These are phyloP conservation scores for Lepidurus packardi DNA, from an alignment of 1,140 invertebrate species.

Conservation along the genomic window DNA sequence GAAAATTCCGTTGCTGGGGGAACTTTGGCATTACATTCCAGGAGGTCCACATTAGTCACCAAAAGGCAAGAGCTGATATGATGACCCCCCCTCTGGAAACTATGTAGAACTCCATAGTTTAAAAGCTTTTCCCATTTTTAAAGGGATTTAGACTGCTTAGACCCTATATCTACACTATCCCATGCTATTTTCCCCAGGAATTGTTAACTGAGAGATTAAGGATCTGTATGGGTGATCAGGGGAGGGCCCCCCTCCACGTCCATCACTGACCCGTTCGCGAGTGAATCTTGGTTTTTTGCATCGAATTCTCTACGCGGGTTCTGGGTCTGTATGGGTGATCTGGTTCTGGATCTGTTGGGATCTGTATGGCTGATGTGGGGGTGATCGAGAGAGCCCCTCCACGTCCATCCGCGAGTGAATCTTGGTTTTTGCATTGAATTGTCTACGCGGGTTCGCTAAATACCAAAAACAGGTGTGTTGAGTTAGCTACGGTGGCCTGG, in stretches of 20 bases:
- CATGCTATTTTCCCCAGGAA: neutral
- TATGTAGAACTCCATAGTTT: neutral
- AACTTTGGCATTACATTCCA: constrained; percentile 5
- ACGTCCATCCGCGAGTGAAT: neutral
- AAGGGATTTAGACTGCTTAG: neutral
- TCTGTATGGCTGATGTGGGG: neutral
- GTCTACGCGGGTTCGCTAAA: neutral
- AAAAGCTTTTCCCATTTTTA: neutral
- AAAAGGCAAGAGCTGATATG: neutral
- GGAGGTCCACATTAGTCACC: constrained; percentile 13
- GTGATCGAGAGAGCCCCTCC: neutral
- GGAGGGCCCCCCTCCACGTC: neutral
- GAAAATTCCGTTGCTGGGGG: no score
- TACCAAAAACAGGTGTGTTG: neutral
- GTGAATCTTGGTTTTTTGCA: neutral
- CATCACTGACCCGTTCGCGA: neutral
- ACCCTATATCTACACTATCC: no score
- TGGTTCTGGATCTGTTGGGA: no score
- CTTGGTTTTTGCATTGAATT: neutral
- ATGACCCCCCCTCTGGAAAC: neutral
- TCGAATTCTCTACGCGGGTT: neutral
- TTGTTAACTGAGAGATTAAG: neutral
- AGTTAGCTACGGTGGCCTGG: neutral
- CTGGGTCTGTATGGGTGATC: neutral
- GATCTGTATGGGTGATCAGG: neutral